phyloP scores from a whole-genome alignment of 2,888 invertebrate species.

The Agonopterix alstromeriana region DNA sequence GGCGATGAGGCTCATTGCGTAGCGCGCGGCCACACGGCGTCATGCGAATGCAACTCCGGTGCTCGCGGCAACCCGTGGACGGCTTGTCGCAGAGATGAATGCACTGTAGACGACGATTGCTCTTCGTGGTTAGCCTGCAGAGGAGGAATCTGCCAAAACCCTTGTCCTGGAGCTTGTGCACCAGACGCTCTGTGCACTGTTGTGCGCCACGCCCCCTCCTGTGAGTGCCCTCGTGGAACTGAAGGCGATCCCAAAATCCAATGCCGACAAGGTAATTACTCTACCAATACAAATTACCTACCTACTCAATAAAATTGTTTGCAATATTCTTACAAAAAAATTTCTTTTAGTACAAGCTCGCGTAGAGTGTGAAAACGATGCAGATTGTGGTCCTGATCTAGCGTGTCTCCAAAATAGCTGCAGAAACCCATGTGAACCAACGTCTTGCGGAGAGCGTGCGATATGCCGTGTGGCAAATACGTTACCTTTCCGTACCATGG shows the following conservation, averaged over 20 bases:
- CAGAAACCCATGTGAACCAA: constrained; percentile 86
- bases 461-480: constrained; percentile 91
- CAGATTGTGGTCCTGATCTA: constrained; percentile 89
- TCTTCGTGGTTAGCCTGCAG: constrained; percentile 86
- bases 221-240: constrained; percentile 89
- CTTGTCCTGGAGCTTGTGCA: constrained; percentile 91
- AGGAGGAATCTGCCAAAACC: constrained; percentile 87
- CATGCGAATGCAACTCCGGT: constrained; percentile 86
- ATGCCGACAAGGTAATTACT: constrained; percentile 75
- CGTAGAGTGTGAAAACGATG: constrained; percentile 85
- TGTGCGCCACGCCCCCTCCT: constrained; percentile 84
- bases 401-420: constrained; percentile 89
- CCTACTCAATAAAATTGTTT: not conserved
- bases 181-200: constrained; percentile 85
- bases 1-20: constrained; percentile 87
- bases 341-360: constrained; percentile 57
- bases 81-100: constrained; percentile 87
- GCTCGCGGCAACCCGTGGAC: constrained; percentile 88
- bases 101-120: constrained; percentile 85
- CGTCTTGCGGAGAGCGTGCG: constrained; percentile 88
- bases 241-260: constrained; percentile 84
- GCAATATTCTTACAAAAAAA: not conserved
- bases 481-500: constrained; percentile 90
- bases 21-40: constrained; percentile 86
- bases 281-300: not conserved